phyloP scores from a whole-genome alignment of 2,113 vertebrate genomes.

The Hemicordylus capensis region DNA sequence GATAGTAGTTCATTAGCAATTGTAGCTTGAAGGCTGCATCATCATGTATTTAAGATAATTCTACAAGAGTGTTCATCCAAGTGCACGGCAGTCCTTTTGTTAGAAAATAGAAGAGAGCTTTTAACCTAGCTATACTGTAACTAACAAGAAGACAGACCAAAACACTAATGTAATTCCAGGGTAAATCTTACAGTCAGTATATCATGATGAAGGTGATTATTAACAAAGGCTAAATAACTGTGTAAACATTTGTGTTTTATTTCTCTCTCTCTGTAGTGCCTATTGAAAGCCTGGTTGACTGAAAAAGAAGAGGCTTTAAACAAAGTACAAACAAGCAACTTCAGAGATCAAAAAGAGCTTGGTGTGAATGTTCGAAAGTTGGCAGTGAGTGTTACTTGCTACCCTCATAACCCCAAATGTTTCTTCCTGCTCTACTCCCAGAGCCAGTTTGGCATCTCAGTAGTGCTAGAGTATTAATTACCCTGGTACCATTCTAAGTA shows the following conservation, averaged over 20 bases:
- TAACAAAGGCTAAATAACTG: background rate
- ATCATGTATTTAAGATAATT: background rate
- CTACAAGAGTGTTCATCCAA: background rate
- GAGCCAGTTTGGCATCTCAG: background rate
- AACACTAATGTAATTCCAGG: background rate
- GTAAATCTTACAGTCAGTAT: background rate
- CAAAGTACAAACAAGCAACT: constrained; percentile 88
- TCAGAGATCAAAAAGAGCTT: constrained; percentile 89
- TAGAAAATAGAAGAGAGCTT: background rate
- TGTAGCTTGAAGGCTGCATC: background rate
- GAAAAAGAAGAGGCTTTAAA: constrained; percentile 90
- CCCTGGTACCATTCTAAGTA: background rate
- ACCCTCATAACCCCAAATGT: background rate
- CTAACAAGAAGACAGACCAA: background rate
- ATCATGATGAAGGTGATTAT: background rate
- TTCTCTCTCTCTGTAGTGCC: constrained; percentile 74
- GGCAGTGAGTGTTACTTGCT: constrained; percentile 83
- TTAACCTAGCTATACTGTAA: background rate
- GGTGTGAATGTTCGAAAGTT: constrained; percentile 88
- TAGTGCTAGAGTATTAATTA: background rate
- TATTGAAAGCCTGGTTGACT: constrained; percentile 88
- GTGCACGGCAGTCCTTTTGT: background rate
- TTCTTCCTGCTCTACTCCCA: background rate
- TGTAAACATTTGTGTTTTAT: background rate
- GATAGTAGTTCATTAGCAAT: background rate